Evolutionary conservation across 2,797 vertebrate species (phyloP), one percentile per base, ranked within the genome.

Genomic region (Scolopax bukidnonensis): DNA sequence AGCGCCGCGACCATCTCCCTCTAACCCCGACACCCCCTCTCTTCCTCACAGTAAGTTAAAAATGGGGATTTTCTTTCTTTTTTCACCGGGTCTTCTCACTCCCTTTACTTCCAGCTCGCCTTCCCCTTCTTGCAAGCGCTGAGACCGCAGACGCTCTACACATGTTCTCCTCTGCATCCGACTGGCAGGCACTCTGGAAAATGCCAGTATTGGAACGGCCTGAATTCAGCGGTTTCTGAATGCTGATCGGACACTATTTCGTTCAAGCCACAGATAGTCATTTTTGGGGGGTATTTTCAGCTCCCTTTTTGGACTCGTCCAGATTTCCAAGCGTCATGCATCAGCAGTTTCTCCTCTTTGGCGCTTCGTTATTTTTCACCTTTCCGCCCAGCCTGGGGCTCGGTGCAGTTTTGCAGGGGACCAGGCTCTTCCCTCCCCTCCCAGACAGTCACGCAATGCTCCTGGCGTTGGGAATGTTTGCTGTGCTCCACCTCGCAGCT

Each of bases 171-270:
- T 94, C 93, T 91, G 87, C 91, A 86, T 82, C 82, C 4, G 94
- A 95, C 95, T 96, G 95, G 96, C 96, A 96, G 33, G 93, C 88
- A 87, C 18, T 77, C 88, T 97, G 95, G 95, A 96, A 97, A 97
- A 96, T 94, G 96, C 95, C 96, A 96, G 95, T 93, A 95, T 87
- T 96, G 94, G 90, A 96, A 89, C 9, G 24, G 86, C 27, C 91
- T 90, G 86, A 41, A 75, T 83, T 89, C 93, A 93, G 96, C 14
- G n/a, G 91, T 96, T 96, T 91, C 96, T 51, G 96, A 95, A 41
- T 95, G 96, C 96, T 96, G 95, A 96, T 95, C 41, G 50, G 90
- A 95, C 94, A 95, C 88, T 96, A 95, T 97, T 96, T 87, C 2
- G 5, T 90, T 97, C 94, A 94, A 97, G 95, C 94, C 95, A 93